Evolutionary conservation across 2,113 vertebrate species (phyloP).

Genomic region (Gallinago paraguaiae): DNA sequence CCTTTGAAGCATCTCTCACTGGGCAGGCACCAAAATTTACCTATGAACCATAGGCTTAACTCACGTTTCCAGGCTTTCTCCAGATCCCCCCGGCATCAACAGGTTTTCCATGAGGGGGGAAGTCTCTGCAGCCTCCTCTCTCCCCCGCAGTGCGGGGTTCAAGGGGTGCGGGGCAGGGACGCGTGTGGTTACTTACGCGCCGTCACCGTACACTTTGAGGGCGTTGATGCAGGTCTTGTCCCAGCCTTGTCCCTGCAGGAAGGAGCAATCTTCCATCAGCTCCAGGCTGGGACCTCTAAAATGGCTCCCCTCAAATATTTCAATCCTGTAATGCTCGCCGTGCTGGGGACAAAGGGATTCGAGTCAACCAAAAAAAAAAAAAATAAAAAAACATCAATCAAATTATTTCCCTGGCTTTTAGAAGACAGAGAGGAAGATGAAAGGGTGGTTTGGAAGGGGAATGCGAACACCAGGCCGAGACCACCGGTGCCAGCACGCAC

Average conservation of each 20-base stretch:
- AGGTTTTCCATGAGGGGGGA: background rate
- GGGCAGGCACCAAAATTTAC: background rate
- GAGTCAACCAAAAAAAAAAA: background rate
- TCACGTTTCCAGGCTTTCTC: background rate
- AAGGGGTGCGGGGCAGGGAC: background rate
- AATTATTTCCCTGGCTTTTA: rapidly evolving
- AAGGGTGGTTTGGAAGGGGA: background rate
- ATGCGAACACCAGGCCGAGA: background rate
- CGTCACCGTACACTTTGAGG: conserved; percentile 87
- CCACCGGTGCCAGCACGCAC: background rate
- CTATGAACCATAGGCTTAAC: background rate
- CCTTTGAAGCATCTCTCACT: background rate
- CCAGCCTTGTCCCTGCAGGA: conserved; percentile 88
- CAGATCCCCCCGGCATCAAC: background rate
- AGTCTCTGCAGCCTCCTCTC: background rate
- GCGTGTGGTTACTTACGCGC: conserved; percentile 79
- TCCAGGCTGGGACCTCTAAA: conserved; percentile 88
- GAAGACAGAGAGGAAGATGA: background rate
- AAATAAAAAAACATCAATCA: rapidly evolving
- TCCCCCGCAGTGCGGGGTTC: background rate
- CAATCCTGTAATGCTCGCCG: conserved; percentile 87
- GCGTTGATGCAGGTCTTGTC: conserved; percentile 87
- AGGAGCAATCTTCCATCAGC: conserved; percentile 87
- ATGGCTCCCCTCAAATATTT: conserved; percentile 87
- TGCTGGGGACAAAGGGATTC: conserved; percentile 71